phyloP scores from a whole-genome alignment of 2,797 vertebrate genomes.

The Lutjanus campechanus region DNA sequence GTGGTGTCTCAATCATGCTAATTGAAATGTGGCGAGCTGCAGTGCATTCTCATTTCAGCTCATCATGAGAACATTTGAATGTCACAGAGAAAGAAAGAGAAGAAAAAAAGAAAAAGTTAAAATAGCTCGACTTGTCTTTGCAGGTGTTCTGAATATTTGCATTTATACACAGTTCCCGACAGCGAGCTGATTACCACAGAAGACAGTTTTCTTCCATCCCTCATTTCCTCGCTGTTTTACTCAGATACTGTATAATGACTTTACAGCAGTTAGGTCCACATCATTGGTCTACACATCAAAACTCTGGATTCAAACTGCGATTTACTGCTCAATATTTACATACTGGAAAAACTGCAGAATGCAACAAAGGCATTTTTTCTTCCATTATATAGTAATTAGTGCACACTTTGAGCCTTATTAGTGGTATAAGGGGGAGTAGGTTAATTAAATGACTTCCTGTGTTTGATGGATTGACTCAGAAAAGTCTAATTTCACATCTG shows the following conservation, averaged over 20 bases:
- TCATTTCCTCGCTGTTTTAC: conserved; percentile 34
- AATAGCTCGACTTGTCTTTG: conserved; percentile 20
- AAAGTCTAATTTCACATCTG: conserved; percentile 38
- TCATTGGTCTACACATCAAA: conserved; percentile 33
- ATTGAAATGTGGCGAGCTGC: conserved; percentile 10
- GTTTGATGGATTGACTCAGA: conserved; percentile 3
- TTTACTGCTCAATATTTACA: conserved; percentile 25
- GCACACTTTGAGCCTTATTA: not conserved
- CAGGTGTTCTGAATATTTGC: conserved; percentile 56
- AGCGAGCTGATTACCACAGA: conserved; percentile 39
- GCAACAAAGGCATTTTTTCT: not conserved
- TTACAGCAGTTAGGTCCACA: conserved; percentile 40
- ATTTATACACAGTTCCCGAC: conserved; percentile 28
- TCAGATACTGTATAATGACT: conserved; percentile 41
- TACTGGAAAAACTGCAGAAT: not conserved
- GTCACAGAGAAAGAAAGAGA: conserved; percentile 8
- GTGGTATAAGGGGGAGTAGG: not conserved
- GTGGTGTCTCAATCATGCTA: conserved; percentile 16
- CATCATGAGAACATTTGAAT: conserved; percentile 26
- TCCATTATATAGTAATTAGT: not conserved
- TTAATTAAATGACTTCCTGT: conserved; percentile 23
- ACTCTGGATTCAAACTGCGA: conserved; percentile 11
- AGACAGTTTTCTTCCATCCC: conserved; percentile 29
- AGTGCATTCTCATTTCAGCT: conserved; percentile 23
- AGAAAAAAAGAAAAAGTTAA: not conserved